A percentile compares a stretch with the other conserved stretches of the same genome.
These are phyloP conservation scores for Beaufortia kweichowensis DNA, from an alignment of 2,113 vertebrate species.

Conservation along the genomic window DNA sequence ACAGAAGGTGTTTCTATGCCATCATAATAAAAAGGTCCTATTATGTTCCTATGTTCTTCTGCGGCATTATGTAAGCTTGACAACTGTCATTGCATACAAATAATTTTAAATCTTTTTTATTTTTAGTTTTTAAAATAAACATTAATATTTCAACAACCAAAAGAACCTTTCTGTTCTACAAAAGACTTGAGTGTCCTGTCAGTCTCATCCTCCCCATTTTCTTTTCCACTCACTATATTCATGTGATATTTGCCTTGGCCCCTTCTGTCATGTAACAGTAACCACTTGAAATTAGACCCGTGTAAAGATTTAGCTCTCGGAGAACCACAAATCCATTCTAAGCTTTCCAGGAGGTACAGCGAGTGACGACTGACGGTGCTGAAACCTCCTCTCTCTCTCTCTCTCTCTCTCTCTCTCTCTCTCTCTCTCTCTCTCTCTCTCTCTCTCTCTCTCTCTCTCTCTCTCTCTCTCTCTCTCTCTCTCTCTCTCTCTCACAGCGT, in stretches of 20 bases:
- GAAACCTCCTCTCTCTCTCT: not conserved
- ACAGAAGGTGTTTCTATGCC: not conserved
- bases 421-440: not conserved
- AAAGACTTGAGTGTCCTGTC: not conserved
- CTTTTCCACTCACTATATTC: not conserved
- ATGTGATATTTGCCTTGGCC: conserved; percentile 34
- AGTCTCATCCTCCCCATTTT: not conserved
- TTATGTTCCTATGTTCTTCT: not conserved
- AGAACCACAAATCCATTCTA: conserved; percentile 15
- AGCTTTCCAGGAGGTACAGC: conserved; percentile 27
- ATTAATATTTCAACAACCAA: no score
- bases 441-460: not conserved
- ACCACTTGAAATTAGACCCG: conserved; percentile 33
- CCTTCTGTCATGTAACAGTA: conserved; percentile 38
- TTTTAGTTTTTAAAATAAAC: no score
- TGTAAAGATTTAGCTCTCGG: conserved; percentile 30
- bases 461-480: not conserved
- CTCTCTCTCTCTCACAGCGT: not conserved
- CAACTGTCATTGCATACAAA: no score
- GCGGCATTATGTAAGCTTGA: no score
- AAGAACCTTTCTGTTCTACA: not conserved
- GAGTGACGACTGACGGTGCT: conserved; percentile 3
- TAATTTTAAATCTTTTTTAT: no score
- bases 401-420: not conserved
- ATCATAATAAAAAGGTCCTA: not conserved